Evolutionary conservation across 2,888 invertebrate species (phyloP).

Genomic region (Blomia tropicalis): DNA sequence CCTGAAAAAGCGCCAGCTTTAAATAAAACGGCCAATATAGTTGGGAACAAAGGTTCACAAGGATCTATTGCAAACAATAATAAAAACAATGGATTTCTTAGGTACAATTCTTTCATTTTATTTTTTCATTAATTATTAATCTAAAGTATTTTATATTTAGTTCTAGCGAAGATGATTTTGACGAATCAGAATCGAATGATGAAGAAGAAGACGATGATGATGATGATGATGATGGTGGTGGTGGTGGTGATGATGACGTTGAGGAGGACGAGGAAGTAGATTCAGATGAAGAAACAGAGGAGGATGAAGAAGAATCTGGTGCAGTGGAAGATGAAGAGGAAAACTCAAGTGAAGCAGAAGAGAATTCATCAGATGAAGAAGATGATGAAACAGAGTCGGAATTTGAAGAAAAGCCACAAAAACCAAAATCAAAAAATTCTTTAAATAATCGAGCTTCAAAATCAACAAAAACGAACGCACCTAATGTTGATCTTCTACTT

Average conservation of each 20-base stretch:
- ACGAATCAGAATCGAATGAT: background rate
- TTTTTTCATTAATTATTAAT: background rate
- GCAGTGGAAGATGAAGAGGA: constrained; percentile 16
- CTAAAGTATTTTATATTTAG: background rate
- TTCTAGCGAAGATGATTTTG: background rate
- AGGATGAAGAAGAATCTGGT: constrained; percentile 20
- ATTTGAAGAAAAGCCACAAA: background rate
- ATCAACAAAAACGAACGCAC: constrained; percentile 12
- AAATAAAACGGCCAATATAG: background rate
- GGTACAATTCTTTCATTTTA: background rate
- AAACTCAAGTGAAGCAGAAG: background rate
- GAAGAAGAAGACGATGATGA: constrained; percentile 8
- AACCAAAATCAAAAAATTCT: background rate
- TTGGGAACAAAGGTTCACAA: background rate
- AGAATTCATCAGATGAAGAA: constrained; percentile 10
- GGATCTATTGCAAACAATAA: background rate
- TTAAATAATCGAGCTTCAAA: background rate
- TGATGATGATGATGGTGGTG: constrained; percentile 21
- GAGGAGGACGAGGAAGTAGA: constrained; percentile 25
- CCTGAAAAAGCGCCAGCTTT: background rate
- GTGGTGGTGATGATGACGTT: constrained; percentile 9
- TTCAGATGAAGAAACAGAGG: constrained; percentile 18
- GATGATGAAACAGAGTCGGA: background rate
- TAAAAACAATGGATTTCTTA: constrained; percentile 1
- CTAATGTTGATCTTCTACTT: constrained; percentile 17